phyloP scores from a whole-genome alignment of 37 sponge, comb jelly and placozoan species.

The Diacarnus erythraeanus region DNA sequence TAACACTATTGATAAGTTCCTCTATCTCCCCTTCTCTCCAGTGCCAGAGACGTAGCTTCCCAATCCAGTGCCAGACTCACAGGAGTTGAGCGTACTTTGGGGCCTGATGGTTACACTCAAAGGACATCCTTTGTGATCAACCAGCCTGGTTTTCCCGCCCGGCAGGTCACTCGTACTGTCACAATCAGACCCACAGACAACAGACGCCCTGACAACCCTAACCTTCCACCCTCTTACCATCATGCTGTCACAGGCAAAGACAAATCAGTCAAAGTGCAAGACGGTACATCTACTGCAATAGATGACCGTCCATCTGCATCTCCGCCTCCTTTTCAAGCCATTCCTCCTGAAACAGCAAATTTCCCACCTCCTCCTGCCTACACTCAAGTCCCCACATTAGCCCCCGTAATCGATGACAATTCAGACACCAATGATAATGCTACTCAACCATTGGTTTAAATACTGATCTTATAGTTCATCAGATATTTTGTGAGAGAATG shows the following conservation, averaged over 20 bases:
- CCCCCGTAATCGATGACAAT: constrained; percentile 5
- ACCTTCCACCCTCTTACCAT: constrained; percentile 59
- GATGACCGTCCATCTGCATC: neutral
- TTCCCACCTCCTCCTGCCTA: constrained; percentile 30
- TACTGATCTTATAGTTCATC: neutral
- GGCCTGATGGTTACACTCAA: constrained; percentile 29
- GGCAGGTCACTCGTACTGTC: constrained; percentile 35
- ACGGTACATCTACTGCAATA: neutral
- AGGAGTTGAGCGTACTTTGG: constrained; percentile 8
- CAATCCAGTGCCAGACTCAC: constrained; percentile 23
- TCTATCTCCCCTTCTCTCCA: constrained; percentile 14
- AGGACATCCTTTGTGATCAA: constrained; percentile 27
- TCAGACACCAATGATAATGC: constrained; percentile 11
- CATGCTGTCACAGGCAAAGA: constrained; percentile 54
- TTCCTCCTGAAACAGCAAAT: neutral
- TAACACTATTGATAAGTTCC: neutral
- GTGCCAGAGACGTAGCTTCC: too few relatives aligned
- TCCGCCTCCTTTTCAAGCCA: neutral
- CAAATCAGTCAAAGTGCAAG: constrained; percentile 38
- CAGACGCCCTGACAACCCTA: constrained; percentile 34
- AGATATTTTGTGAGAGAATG: neutral
- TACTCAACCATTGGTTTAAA: neutral
- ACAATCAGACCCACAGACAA: constrained; percentile 6
- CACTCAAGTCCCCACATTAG: neutral
- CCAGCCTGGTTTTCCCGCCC: constrained; percentile 22